A percentile compares a stretch with the other conserved stretches of the same genome.
Evolutionary conservation across 2,113 vertebrate species (phyloP).

Genomic region (Brachirus orientalis): DNA sequence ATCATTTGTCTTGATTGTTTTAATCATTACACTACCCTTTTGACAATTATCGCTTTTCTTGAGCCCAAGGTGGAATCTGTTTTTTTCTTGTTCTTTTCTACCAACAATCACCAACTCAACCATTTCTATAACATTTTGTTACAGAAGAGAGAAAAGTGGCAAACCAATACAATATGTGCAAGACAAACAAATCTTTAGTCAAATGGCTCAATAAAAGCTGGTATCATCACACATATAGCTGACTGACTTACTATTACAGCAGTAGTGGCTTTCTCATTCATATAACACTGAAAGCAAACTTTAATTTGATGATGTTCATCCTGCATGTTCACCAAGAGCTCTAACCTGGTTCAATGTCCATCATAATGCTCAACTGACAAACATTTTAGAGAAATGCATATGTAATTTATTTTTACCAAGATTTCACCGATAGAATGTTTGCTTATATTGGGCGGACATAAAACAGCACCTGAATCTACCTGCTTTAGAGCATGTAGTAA

Average conservation of each 20-base stretch:
- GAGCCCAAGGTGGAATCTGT: not conserved
- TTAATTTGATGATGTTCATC: slow-evolving; percentile 3
- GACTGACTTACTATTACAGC: not conserved
- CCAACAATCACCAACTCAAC: not conserved
- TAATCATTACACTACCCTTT: not conserved
- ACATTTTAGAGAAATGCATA: slow-evolving; percentile 3
- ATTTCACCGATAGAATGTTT: slow-evolving; percentile 48
- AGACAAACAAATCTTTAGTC: too few relatives aligned
- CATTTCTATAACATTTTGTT: not conserved
- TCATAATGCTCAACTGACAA: slow-evolving; percentile 24
- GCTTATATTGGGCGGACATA: slow-evolving; percentile 65
- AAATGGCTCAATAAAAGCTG: too few relatives aligned
- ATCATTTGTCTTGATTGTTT: not conserved
- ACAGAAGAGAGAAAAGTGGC: not conserved
- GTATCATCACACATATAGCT: too few relatives aligned
- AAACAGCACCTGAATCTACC: slow-evolving; percentile 69
- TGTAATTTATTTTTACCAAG: not conserved
- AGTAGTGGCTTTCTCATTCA: not conserved
- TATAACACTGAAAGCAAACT: not conserved
- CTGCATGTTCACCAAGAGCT: slow-evolving; percentile 7
- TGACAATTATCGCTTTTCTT: not conserved
- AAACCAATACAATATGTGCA: too few relatives aligned
- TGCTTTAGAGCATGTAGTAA: slow-evolving; percentile 68
- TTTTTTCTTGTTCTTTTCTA: not conserved
- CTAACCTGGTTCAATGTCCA: slow-evolving; percentile 13